These are phyloP conservation scores for Caenorhabditis sp. DNA, from an alignment of 2,888 invertebrate genomes.

Conservation along the genomic window DNA sequence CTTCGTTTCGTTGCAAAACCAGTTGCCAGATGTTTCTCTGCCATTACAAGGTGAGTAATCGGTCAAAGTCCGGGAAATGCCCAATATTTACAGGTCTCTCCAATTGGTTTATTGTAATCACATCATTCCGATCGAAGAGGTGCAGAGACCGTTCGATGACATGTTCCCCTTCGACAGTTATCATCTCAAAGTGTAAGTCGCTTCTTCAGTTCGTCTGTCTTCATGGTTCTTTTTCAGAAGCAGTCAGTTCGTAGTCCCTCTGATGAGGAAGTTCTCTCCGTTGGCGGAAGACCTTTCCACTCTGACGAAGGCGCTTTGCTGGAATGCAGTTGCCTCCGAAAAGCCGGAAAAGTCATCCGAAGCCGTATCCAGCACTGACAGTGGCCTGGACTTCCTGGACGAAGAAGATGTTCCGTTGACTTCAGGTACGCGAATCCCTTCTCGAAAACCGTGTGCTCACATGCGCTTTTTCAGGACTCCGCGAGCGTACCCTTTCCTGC, in stretches of 20 bases:
- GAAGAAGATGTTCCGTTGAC: slow-evolving; percentile 54
- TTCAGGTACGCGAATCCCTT: not conserved
- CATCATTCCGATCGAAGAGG: slow-evolving; percentile 62
- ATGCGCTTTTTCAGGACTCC: slow-evolving; percentile 29
- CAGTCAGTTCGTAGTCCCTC: slow-evolving; percentile 45
- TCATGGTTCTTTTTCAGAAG: slow-evolving; percentile 43
- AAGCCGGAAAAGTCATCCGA: slow-evolving; percentile 42
- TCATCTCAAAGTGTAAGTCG: slow-evolving; percentile 57
- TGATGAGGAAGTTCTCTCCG: slow-evolving; percentile 67
- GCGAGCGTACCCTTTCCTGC: slow-evolving; percentile 36
- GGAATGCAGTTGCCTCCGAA: slow-evolving; percentile 53
- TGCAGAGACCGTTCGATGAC: slow-evolving; percentile 66
- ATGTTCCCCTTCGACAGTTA: slow-evolving; percentile 68
- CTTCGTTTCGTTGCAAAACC: slow-evolving; percentile 85
- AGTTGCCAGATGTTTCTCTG: slow-evolving; percentile 80
- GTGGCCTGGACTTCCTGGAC: slow-evolving; percentile 63
- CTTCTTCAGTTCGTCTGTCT: not conserved
- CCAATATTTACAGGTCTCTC: slow-evolving; percentile 64
- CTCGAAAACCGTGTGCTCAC: too few species aligned
- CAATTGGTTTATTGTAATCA: slow-evolving; percentile 76
- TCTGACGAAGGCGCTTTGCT: slow-evolving; percentile 47
- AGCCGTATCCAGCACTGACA: slow-evolving; percentile 33
- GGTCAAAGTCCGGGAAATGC: not conserved
- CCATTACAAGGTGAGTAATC: slow-evolving; percentile 75
- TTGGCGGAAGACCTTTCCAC: slow-evolving; percentile 62